phyloP scores from a whole-genome alignment of 2,113 vertebrate species.

The Callospermophilus lateralis region DNA sequence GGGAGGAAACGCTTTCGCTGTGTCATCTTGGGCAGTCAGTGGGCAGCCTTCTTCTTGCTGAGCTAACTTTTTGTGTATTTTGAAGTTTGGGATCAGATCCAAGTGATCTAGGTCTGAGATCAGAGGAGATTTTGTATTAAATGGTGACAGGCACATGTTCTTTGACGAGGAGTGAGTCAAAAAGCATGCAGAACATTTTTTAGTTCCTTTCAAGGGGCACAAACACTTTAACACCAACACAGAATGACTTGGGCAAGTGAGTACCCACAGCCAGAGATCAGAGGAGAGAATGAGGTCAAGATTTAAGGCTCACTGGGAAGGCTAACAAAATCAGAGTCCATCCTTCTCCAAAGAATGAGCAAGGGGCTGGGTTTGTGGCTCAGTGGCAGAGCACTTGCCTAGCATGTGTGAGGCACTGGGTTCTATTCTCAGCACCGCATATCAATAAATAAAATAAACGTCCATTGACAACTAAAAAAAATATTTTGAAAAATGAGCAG shows the following conservation, averaged over 20 bases:
- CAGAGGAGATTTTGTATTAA: not conserved
- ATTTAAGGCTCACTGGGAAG: not conserved
- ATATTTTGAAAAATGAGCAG: not conserved
- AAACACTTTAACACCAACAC: not conserved
- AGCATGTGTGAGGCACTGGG: too few relatives aligned
- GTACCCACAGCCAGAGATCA: fast-evolving
- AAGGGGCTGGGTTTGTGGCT: not conserved
- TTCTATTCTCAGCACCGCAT: too few relatives aligned
- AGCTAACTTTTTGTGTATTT: slow-evolving; percentile 29
- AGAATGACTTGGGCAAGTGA: not conserved
- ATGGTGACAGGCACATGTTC: not conserved
- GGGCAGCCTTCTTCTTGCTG: slow-evolving; percentile 57
- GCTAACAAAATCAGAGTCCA: not conserved
- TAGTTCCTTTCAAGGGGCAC: not conserved
- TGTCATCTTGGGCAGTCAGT: slow-evolving; percentile 59
- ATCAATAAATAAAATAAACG: too few relatives aligned
- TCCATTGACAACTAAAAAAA: too few relatives aligned
- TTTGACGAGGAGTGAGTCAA: too few relatives aligned
- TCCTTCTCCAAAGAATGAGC: not conserved
- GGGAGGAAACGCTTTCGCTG: slow-evolving; percentile 35
- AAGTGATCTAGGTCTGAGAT: not conserved
- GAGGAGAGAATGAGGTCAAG: not conserved
- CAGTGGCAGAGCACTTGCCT: too few relatives aligned
- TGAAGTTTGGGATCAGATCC: not conserved
- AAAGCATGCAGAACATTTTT: not conserved